A percentile compares a stretch with the other conserved stretches of the same genome.
phyloP scores from a whole-genome alignment of 2,113 vertebrate species.

The Eleginops maclovinus region DNA sequence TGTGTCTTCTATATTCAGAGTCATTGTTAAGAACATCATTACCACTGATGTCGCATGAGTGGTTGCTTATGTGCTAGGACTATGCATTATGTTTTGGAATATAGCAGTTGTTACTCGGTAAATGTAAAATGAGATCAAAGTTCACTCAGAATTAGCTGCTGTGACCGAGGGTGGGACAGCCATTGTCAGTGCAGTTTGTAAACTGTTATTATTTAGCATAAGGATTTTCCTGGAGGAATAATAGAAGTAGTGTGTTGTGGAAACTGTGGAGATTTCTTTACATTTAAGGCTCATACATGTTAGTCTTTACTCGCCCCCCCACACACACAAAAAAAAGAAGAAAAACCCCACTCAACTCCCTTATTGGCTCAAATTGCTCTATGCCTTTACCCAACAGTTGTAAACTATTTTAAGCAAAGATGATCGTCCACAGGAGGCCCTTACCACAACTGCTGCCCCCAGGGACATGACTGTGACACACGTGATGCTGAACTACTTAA shows the following conservation, averaged over 20 bases:
- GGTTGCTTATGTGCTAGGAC: neutral
- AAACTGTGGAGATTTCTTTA: too few relatives aligned
- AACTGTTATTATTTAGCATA: neutral
- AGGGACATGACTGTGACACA: neutral
- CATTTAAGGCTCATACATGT: too few relatives aligned
- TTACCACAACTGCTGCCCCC: neutral
- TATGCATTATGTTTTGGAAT: neutral
- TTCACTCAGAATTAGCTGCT: slow-evolving; percentile 1
- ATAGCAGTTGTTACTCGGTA: neutral
- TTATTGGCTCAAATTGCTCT: neutral
- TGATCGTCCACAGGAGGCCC: neutral
- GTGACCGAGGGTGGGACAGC: slow-evolving; percentile 9
- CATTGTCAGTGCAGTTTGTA: neutral
- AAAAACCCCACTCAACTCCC: neutral
- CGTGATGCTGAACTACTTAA: neutral
- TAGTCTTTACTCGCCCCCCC: too few relatives aligned
- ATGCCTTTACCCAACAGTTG: neutral
- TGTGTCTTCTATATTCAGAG: neutral
- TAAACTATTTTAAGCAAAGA: neutral
- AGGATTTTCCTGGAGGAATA: slow-evolving; percentile 11
- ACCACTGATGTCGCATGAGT: neutral
- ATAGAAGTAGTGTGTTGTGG: neutral
- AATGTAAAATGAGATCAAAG: neutral
- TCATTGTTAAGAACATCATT: neutral
- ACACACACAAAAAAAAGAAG: too few relatives aligned